A percentile compares a stretch with the other conserved stretches of the same genome.
Conservation (phyloP, 1,140 invertebrate genomes). For the Phthorimaea operculella region DNA sequence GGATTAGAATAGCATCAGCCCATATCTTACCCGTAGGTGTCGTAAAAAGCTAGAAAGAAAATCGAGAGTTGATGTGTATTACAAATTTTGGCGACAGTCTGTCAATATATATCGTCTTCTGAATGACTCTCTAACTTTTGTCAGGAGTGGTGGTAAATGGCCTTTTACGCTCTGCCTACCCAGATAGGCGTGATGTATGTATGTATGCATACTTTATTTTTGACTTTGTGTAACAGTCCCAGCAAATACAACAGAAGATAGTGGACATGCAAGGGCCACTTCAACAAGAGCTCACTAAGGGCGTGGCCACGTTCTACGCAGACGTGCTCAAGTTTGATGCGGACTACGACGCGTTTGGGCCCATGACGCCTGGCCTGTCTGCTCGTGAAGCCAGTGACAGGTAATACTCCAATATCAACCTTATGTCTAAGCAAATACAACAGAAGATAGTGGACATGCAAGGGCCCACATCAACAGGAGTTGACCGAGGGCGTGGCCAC, state of each 20-base stretch:
- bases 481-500: constrained; percentile 76
- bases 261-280: constrained; percentile 82
- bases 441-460: constrained; percentile 80
- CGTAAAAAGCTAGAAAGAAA: too few relatives aligned
- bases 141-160: too few relatives aligned
- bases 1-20: too few relatives aligned
- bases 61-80: too few relatives aligned
- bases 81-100: too few relatives aligned
- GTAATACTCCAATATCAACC: too few relatives aligned
- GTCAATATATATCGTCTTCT: too few relatives aligned
- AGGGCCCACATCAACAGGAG: constrained; percentile 76
- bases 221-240: constrained; percentile 19
- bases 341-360: constrained; percentile 81
- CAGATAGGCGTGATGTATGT: too few relatives aligned
- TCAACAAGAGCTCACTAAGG: constrained; percentile 75
- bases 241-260: constrained; percentile 77
- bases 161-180: too few relatives aligned
- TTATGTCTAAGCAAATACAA: constrained; percentile 73
- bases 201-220: too few relatives aligned
- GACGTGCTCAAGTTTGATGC: constrained; percentile 78
- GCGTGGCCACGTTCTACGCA: constrained; percentile 74
- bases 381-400: constrained; percentile 87
- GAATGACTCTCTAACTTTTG: too few relatives aligned
- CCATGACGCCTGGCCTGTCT: constrained; percentile 83
- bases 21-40: too few relatives aligned